A percentile compares a stretch with the other conserved stretches of the same genome.
Conservation (phyloP, 2,797 vertebrate species). For the Tragelaphus oryx region DNA sequence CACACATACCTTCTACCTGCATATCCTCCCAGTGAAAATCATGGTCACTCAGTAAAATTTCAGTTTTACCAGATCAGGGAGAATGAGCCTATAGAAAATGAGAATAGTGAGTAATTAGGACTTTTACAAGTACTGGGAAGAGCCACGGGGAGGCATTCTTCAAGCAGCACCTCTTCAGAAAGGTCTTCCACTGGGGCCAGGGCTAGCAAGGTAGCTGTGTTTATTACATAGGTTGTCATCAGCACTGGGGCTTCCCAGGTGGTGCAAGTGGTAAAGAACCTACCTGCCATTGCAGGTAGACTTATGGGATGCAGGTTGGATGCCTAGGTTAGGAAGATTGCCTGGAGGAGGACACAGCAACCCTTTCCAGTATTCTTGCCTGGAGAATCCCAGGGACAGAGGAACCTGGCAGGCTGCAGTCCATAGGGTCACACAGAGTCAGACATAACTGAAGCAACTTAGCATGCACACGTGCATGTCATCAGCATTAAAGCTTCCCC, state of each 20-base stretch:
- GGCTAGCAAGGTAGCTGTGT: background rate
- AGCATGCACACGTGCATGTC: background rate
- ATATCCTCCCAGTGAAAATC: background rate
- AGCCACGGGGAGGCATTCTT: background rate
- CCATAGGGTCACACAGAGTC: background rate
- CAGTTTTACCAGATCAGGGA: conserved; percentile 32
- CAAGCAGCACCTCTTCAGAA: background rate
- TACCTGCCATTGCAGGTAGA: background rate
- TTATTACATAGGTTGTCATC: background rate
- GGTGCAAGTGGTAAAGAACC: background rate
- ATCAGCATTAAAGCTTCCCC: background rate
- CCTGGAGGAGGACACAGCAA: background rate
- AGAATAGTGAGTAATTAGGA: conserved; percentile 15
- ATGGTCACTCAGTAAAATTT: conserved; percentile 19
- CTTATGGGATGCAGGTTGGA: background rate
- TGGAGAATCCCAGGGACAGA: background rate
- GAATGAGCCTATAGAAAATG: conserved; percentile 12
- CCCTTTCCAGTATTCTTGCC: background rate
- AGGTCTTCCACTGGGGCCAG: background rate
- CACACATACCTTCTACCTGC: background rate
- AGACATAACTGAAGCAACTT: background rate
- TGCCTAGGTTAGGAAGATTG: background rate
- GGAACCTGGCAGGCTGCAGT: background rate
- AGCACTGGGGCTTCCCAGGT: background rate
- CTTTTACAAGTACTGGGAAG: background rate